phyloP scores from a whole-genome alignment of 2,888 invertebrate species.

The Oligia latruncula region DNA sequence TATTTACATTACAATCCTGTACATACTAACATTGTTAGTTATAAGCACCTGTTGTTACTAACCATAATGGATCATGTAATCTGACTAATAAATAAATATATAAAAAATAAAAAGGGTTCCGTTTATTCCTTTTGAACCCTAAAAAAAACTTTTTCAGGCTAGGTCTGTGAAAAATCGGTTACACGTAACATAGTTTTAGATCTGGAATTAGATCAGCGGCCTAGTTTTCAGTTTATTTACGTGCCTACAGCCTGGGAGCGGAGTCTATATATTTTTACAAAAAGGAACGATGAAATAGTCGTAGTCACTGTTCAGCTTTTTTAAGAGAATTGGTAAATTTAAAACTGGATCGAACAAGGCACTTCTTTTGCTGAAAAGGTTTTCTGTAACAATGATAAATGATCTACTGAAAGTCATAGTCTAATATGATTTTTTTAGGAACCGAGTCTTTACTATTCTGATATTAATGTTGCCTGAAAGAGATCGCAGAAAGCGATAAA shows the following conservation, averaged over 20 bases:
- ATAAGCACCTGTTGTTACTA: too few relatives aligned
- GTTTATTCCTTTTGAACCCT: too few relatives aligned
- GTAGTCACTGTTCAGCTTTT: background rate
- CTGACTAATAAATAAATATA: too few relatives aligned
- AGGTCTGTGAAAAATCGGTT: constrained; percentile 40
- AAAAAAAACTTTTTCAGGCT: constrained; percentile 6
- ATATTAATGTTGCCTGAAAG: background rate
- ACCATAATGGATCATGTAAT: too few relatives aligned
- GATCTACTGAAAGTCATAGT: background rate
- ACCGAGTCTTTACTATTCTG: background rate
- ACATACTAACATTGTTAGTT: too few relatives aligned
- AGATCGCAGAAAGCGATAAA: too few relatives aligned
- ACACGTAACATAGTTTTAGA: constrained; percentile 42
- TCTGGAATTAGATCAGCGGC: constrained; percentile 45
- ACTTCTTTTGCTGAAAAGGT: background rate
- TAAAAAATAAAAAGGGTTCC: too few relatives aligned
- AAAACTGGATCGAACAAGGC: background rate
- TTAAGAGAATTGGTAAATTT: background rate
- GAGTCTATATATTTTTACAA: constrained; percentile 34
- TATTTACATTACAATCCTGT: too few relatives aligned
- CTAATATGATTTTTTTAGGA: background rate
- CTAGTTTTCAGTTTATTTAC: constrained; percentile 52
- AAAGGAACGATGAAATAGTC: constrained; percentile 14
- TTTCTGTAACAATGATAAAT: background rate
- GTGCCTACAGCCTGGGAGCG: constrained; percentile 15